Evolutionary conservation across 2,888 invertebrate genomes (phyloP), one percentile per base, ranked within the genome.

Genomic region (Myopa testacea): DNA sequence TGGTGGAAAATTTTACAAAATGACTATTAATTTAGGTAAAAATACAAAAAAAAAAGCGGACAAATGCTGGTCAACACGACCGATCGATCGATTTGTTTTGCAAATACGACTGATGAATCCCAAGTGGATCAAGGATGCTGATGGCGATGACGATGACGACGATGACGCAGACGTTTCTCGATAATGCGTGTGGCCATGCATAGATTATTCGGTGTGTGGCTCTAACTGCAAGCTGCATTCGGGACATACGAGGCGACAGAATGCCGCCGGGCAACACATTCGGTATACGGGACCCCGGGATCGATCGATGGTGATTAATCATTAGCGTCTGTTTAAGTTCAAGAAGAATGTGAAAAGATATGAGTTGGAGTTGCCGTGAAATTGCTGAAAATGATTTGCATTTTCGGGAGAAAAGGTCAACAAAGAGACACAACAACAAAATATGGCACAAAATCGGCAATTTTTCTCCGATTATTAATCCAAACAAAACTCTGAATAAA

Each of bases 61-160:
- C 45, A 45, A 45, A 45, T 6, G 16, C 12, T 38, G 14, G 34
- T 37, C 37, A 19, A 63, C 26, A 34, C 4, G 19, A 12, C 19
- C 1, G 62, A 19, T 34, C 34, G 34, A n/a, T n/a, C n/a, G 14
- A 58, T 60, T 38, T 72, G 60, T 72, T 72, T 72, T 72, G 72
- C 72, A 72, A 72, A 72, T 60, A 60, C 7, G 8, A 14, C 72
- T 34, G 72, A 72, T 72, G 60, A 60, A 16, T 40, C 72, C 72
- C 37, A 58, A 72, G 60, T 69, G 69, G 69, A 4, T 50, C 69
- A 19, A 12, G 19, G n/a, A 63, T 26, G 26, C 26, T 26, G 26
- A 26, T 26, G 26, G 26, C 26, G 26, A 26, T 26, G 26, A 26
- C n/a, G 3, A 26, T 3, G 26, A 26, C 26, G n/a, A 62, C 4